Conservation (phyloP, 2,888 invertebrate species). For the Liposcelis brunnea region DNA sequence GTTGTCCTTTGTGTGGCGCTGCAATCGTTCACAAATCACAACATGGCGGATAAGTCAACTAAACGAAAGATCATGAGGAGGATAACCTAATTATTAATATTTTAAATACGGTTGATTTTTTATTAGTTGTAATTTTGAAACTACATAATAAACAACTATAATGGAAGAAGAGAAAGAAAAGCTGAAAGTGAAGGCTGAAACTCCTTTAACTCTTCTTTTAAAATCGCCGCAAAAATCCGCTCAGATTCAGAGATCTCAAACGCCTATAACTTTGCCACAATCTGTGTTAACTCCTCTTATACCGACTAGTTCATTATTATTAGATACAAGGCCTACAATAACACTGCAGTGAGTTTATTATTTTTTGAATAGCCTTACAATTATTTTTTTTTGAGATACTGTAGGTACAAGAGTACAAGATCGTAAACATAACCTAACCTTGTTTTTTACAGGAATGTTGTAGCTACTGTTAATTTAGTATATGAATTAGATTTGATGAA, state of each 20-base stretch:
- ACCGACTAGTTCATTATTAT: neutral
- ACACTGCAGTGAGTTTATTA: conserved; percentile 4
- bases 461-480: conserved; percentile 90
- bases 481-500: conserved; percentile 92
- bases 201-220: conserved; percentile 2
- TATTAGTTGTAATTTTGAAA: neutral
- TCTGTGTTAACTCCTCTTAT: neutral
- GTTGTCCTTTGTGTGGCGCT: too few species aligned
- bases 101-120: neutral
- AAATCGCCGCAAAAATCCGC: conserved; percentile 4
- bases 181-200: neutral
- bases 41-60: too few species aligned
- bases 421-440: neutral
- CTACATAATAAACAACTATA: too few species aligned
- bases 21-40: too few species aligned
- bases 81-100: too few species aligned
- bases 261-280: neutral
- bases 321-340: conserved; percentile 5
- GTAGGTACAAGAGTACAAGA: neutral
- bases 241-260: neutral
- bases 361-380: neutral
- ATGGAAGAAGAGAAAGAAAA: neutral
- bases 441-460: conserved; percentile 65
- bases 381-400: neutral
- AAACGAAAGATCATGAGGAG: too few species aligned